Conservation (phyloP, 2,113 vertebrate genomes). For the Physeter macrocephalus region DNA sequence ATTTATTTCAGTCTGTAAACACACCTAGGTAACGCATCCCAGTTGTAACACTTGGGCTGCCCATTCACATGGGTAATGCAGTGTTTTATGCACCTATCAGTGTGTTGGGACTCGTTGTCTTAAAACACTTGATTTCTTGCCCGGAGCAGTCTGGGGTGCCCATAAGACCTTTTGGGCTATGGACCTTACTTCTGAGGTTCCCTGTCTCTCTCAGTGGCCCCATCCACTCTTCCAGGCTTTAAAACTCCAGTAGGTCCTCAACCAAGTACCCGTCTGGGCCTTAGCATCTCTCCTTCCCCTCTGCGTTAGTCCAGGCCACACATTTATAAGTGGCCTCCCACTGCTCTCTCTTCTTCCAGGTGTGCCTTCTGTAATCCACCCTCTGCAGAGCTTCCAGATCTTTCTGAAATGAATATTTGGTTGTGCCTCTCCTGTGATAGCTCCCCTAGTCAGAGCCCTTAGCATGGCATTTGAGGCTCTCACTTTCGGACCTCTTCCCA, state of each 20-base stretch:
- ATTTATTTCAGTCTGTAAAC: background rate
- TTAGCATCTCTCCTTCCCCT: background rate
- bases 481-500: fast-evolving
- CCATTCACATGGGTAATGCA: fast-evolving
- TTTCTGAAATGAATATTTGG: background rate
- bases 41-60: background rate
- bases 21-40: background rate
- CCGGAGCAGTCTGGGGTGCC: background rate
- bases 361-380: background rate
- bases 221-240: background rate
- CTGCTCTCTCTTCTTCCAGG: background rate
- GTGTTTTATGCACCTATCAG: background rate
- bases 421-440: background rate
- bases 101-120: background rate
- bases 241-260: background rate
- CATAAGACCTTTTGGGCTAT: background rate
- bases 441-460: background rate
- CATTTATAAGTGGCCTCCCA: background rate
- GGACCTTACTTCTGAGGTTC: background rate
- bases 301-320: background rate
- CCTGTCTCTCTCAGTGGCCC: background rate
- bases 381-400: background rate
- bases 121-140: background rate
- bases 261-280: background rate
- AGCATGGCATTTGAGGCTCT: background rate